phyloP scores from a whole-genome alignment of 2,888 invertebrate species.

The Alcis repandata region DNA sequence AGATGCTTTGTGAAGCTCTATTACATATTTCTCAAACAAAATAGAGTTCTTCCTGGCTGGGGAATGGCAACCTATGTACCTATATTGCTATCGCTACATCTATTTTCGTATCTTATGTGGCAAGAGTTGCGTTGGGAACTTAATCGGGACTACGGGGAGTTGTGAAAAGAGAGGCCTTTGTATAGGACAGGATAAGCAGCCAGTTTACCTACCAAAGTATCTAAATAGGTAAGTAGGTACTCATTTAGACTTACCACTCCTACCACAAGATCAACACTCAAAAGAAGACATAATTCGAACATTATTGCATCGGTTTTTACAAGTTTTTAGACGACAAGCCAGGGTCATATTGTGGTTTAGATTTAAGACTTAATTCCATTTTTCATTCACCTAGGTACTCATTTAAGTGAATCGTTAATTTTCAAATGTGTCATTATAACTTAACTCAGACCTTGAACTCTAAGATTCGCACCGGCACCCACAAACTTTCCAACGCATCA shows the following conservation, averaged over 20 bases:
- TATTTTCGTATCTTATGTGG: no score
- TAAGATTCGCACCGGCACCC: neutral
- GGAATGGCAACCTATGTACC: no score
- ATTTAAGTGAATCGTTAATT: conserved; percentile 2
- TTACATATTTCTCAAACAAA: no score
- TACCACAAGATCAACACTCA: conserved; percentile 9
- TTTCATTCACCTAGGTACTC: neutral
- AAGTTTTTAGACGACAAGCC: conserved; percentile 8
- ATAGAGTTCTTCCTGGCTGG: no score
- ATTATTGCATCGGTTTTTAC: conserved; percentile 9
- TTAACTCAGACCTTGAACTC: neutral
- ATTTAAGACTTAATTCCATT: neutral
- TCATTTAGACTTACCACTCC: neutral
- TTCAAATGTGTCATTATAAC: neutral
- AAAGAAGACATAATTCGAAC: neutral
- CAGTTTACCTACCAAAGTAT: neutral
- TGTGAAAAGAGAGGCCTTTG: no score
- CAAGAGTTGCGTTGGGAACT: no score
- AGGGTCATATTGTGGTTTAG: conserved; percentile 19
- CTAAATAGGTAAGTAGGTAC: neutral
- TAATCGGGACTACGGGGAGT: no score
- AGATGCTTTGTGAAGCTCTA: neutral
- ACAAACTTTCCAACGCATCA: no score
- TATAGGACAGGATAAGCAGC: neutral
- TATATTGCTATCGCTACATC: no score